A percentile compares a stretch with the other conserved stretches of the same genome.
Conservation (phyloP, 2,888 invertebrate species). For the Bimastos eiseni region DNA sequence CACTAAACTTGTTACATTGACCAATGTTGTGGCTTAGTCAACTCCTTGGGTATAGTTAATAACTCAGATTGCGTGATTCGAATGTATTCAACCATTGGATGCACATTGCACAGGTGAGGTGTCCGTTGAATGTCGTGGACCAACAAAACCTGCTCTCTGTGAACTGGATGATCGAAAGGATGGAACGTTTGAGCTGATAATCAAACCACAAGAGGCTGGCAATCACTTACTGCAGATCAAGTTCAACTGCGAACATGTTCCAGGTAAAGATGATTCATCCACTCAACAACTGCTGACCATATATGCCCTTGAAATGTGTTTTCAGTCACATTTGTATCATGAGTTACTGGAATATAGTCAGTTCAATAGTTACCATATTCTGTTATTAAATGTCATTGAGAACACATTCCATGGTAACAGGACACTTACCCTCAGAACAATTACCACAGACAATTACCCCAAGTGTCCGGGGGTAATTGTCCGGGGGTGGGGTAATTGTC, state of each 20-base stretch:
- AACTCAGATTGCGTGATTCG: not conserved
- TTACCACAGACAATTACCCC: too few species aligned
- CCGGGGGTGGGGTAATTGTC: too few species aligned
- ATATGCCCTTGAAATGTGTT: not conserved
- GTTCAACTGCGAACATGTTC: slow-evolving; percentile 68
- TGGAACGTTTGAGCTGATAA: slow-evolving; percentile 87
- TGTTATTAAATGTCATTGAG: too few species aligned
- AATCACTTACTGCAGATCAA: slow-evolving; percentile 90
- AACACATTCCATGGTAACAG: too few species aligned
- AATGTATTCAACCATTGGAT: not conserved
- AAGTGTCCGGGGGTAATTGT: too few species aligned
- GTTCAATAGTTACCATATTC: not conserved
- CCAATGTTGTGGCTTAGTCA: not conserved
- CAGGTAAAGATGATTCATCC: slow-evolving; percentile 54
- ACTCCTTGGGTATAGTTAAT: not conserved
- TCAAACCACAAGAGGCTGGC: slow-evolving; percentile 94
- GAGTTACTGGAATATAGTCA: not conserved
- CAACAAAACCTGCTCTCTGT: slow-evolving; percentile 90
- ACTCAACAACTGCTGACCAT: not conserved
- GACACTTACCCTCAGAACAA: too few species aligned
- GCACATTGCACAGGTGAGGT: slow-evolving; percentile 75
- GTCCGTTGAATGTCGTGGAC: slow-evolving; percentile 94
- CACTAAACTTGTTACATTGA: not conserved
- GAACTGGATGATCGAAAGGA: slow-evolving; percentile 96
- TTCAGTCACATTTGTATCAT: not conserved